Conservation (phyloP, 1,140 invertebrate species). For the Hylaeus anthracinus region DNA sequence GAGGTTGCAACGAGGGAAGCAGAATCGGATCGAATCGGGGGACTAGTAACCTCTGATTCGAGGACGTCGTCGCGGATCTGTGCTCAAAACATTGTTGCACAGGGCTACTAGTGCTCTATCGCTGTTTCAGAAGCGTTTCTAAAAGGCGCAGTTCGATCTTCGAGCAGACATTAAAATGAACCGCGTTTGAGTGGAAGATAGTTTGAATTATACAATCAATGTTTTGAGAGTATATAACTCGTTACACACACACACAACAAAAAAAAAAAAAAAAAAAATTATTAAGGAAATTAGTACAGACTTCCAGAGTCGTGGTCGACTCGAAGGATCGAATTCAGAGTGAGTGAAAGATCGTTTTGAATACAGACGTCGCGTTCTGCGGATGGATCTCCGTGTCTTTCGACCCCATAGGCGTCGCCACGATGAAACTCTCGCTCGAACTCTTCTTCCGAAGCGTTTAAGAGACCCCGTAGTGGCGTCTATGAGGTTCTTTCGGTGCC, state of each 20-base stretch:
- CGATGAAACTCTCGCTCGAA: too few relatives aligned
- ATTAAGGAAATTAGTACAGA: too few relatives aligned
- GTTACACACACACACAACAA: too few relatives aligned
- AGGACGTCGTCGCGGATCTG: constrained; percentile 15
- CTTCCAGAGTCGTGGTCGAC: constrained; percentile 1
- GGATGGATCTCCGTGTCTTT: constrained; percentile 48
- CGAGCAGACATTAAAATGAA: constrained; percentile 16
- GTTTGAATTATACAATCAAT: too few relatives aligned
- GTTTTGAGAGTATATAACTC: too few relatives aligned
- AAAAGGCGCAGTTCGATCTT: constrained; percentile 41
- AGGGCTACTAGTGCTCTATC: constrained; percentile 54
- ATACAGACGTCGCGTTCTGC: constrained; percentile 29
- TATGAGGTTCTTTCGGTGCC: constrained; percentile 44
- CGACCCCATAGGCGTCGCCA: constrained; percentile 50
- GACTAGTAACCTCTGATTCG: too few relatives aligned
- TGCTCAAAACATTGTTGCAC: constrained; percentile 43
- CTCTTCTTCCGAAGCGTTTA: too few relatives aligned
- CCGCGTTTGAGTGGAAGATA: too few relatives aligned
- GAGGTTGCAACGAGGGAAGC: too few relatives aligned
- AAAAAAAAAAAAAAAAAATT: too few relatives aligned
- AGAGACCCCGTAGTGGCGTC: constrained; percentile 36
- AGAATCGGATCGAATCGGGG: background rate
- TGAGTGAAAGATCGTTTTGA: constrained; percentile 27
- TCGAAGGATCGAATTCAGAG: constrained; percentile 35
- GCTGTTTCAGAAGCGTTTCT: constrained; percentile 47